Evolutionary conservation across 2,888 invertebrate genomes (phyloP), one percentile per base, ranked within the genome.

Genomic region (Pinctada fucata): DNA sequence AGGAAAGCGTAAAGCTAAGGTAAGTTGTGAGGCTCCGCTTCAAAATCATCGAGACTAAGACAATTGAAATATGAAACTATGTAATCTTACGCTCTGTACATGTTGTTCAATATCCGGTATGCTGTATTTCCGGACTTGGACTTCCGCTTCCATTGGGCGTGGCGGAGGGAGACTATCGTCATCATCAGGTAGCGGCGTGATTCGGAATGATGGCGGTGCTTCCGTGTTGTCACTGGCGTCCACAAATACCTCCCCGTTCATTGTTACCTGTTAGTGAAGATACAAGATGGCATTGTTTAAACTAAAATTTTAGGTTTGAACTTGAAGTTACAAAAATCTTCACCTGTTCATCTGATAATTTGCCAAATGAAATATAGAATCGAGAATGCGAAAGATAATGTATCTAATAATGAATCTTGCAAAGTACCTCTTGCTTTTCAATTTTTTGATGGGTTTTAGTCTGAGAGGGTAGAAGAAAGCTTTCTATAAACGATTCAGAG

Each of bases 151-250:
- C 79, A 82, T 79, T 31, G 76, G 77, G 0, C 77, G 78, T 0
- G 84, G 82, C 2, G 80, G 75, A 31, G 83, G 83, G 45, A 65
- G 65, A 31, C 82, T 82, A 8, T 78, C 71, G 64, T 84, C 83
- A 10, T 45, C 69, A 5, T 78, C 16, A 10, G 72, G 69, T 45
- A 51, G 50, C 8, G 82, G 79, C 3, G 70, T 69, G 64, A 84
- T 66, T 8, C 81, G 67, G 50, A 84, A 84, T 2, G 72, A 69
- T 51, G 74, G 69, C 51, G 84, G 82, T 2, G 76, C 76, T 4
- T 74, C 75, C 13, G 80, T 74, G 2, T 77, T 70, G 0, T 69
- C 82, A n/a, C 47, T 45, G 16, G 68, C 47, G 31, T n/a, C 68
- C 10, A 45, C 47, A 47, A 8, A 68, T 6, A 45, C 68, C 45